A percentile compares a stretch with the other conserved stretches of the same genome.
Evolutionary conservation across 2,797 vertebrate genomes (phyloP).

Genomic region (Arctocebus calabarensis): DNA sequence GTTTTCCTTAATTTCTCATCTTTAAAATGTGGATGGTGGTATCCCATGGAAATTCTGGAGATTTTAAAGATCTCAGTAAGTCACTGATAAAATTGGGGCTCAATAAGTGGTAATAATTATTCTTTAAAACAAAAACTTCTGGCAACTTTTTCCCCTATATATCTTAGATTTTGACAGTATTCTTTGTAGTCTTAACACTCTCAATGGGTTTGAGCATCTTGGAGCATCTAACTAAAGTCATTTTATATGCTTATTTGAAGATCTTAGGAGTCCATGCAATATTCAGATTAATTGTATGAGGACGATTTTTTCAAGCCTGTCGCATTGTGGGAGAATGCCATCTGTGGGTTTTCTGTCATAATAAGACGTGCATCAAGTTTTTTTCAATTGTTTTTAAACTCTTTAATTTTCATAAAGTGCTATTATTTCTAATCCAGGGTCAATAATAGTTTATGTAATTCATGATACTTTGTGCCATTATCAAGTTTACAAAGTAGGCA

Average conservation of each 20-base stretch:
- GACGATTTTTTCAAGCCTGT: slow-evolving; percentile 22
- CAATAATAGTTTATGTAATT: slow-evolving; percentile 46
- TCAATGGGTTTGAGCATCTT: no score
- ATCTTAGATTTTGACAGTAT: slow-evolving; percentile 24
- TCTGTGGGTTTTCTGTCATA: slow-evolving; percentile 56
- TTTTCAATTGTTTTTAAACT: slow-evolving; percentile 51
- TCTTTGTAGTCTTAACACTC: slow-evolving; percentile 28
- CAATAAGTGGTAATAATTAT: neutral
- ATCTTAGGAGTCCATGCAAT: slow-evolving; percentile 52
- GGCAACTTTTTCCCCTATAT: neutral
- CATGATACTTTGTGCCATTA: slow-evolving; percentile 46
- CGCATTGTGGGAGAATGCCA: slow-evolving; percentile 27
- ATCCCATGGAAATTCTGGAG: neutral
- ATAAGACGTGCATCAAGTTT: slow-evolving; percentile 25
- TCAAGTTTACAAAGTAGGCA: slow-evolving; percentile 31
- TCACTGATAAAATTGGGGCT: slow-evolving; percentile 10
- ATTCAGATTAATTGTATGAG: slow-evolving; percentile 54
- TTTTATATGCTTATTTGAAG: slow-evolving; percentile 50
- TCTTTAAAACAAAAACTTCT: neutral
- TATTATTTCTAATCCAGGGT: neutral
- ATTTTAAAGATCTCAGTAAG: slow-evolving; percentile 39
- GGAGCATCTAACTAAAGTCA: neutral
- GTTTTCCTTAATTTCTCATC: slow-evolving; percentile 37
- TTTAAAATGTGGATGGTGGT: neutral
- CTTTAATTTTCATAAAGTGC: slow-evolving; percentile 43